Base-by-base conservation (phyloP, 2,888 invertebrate species). In the Eupithecia vulgata region DNA sequence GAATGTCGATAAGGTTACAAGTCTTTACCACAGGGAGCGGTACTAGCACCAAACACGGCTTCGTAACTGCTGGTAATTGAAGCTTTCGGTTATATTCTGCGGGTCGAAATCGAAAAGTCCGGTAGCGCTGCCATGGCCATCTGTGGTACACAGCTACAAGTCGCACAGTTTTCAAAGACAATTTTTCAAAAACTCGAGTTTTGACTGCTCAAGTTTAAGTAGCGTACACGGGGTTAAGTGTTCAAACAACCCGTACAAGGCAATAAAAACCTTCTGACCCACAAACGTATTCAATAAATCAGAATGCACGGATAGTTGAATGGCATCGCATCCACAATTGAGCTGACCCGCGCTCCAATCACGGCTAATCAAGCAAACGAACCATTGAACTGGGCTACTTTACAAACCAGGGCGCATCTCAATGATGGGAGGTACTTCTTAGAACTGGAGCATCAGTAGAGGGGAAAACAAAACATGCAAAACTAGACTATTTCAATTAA, bases 361-460 rank as follows among this genome's bases (percentile, higher is more conserved):
- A 91, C 90, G 78, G 88, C 85, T 90, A 90, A 93, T 92, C 88
- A 91, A 91, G 85, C 88, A 90, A 91, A 93, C 92, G 90, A 92
- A 85, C 87, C 81, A 82, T 84, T 88, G 88, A 90, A 79, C 70
- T 75, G 75, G 71, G 76, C 77, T 78, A 76, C 76, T 76, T 77
- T 69, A 67, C 67, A 71, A 67, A 76, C 71, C 75, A 70, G 76
- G 68, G 34, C 72, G 67, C 64, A 59, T 65, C 65, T 21, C 40
- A 61, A n/a, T 62, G 59, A 64, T 52, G 48, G 52, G 48, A 52
- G 17, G 30, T 40, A 45, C 42, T 42, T 65, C 65, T 17, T 45
- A 15, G 52, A 52, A 45, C 25, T 52, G 34, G 21, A 40, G 21
- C 21, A 65, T 40, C 8, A 30, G 35, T 21, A 37, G 10, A 35